Evolutionary conservation across 2,888 invertebrate species (phyloP).

Genomic region (Oxytorus armatus): DNA sequence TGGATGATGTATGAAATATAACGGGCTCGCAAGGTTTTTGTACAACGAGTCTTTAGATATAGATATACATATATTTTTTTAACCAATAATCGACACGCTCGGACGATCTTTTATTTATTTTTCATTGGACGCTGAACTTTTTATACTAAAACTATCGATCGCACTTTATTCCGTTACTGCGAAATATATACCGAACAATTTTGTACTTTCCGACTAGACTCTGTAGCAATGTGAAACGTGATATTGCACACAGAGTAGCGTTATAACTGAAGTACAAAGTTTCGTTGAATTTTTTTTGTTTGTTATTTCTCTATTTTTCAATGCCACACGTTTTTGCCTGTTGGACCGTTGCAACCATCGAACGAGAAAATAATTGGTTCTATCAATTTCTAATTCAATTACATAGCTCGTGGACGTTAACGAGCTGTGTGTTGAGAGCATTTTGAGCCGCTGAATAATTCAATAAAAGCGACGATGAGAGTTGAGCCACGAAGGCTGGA

Average conservation of each 20-base stretch:
- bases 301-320: constrained; percentile 6
- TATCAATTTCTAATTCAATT: constrained; percentile 75
- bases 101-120: not conserved
- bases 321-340: constrained; percentile 32
- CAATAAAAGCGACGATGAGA: constrained; percentile 62
- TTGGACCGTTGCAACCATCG: constrained; percentile 17
- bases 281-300: not conserved
- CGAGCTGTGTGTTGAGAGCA: constrained; percentile 68
- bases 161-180: not conserved
- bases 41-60: not conserved
- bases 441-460: constrained; percentile 74
- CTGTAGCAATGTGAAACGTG: not conserved
- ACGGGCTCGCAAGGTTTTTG: not conserved
- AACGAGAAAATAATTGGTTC: constrained; percentile 72
- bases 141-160: constrained; percentile 10
- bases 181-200: not conserved
- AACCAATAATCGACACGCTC: constrained; percentile 1
- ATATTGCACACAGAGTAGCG: not conserved
- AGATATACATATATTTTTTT: constrained; percentile 21
- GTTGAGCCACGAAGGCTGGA: no score
- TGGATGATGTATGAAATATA: not conserved
- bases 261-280: constrained; percentile 1
- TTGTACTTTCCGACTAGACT: constrained; percentile 7
- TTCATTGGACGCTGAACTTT: constrained; percentile 19
- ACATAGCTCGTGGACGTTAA: constrained; percentile 69